phyloP scores from a whole-genome alignment of 2,888 invertebrate species.

The Torymus texanus region DNA sequence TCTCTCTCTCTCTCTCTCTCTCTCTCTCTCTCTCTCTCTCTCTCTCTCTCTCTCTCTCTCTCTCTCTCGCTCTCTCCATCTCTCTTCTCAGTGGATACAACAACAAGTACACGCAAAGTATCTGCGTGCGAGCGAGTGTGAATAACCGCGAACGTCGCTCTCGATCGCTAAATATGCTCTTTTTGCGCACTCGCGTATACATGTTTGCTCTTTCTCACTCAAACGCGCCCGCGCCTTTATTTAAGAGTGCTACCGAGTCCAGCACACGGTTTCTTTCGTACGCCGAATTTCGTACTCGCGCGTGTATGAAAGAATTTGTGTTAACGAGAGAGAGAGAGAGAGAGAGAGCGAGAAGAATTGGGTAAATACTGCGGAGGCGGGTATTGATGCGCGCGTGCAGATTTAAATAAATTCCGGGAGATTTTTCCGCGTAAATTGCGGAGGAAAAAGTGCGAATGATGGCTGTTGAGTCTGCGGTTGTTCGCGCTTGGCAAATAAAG shows the following conservation, averaged over 20 bases:
- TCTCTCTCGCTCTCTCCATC: too few relatives aligned
- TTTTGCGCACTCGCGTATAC: neutral
- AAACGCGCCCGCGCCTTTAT: neutral
- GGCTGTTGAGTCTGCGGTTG: neutral
- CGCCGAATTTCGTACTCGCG: neutral
- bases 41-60: too few relatives aligned
- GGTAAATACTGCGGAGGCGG: neutral
- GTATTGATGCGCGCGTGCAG: neutral
- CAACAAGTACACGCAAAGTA: neutral
- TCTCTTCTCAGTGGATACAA: slow-evolving; percentile 26
- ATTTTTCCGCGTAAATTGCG: neutral
- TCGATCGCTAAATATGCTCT: slow-evolving; percentile 4
- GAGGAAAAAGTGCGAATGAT: neutral
- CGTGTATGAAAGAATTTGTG: neutral
- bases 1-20: too few relatives aligned
- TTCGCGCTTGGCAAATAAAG: slow-evolving; percentile 1
- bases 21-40: too few relatives aligned
- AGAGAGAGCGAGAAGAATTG: neutral
- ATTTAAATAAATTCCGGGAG: slow-evolving; percentile 1
- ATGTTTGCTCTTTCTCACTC: slow-evolving; percentile 21
- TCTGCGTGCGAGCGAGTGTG: neutral
- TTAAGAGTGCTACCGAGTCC: neutral
- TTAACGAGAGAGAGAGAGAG: neutral
- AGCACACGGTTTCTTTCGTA: neutral
- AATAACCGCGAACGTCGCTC: slow-evolving; percentile 5